Conservation (phyloP, 2,113 vertebrate species). For the Eublepharis macularius region DNA sequence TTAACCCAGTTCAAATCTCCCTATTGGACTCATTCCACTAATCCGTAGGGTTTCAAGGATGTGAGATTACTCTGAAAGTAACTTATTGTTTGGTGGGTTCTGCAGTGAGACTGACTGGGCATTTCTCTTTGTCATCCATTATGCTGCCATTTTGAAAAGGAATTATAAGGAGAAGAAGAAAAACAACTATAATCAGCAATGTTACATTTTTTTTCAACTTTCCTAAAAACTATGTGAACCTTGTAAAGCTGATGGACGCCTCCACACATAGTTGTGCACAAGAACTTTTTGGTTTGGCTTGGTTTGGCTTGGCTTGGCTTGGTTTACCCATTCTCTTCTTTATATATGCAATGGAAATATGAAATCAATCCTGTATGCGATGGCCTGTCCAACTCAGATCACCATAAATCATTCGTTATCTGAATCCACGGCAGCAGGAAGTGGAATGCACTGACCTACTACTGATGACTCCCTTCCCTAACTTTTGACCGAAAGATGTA, state of each 20-base stretch:
- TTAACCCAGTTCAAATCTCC: constrained; percentile 73
- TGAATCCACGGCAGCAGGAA: constrained; percentile 57
- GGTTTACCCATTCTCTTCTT: constrained; percentile 74
- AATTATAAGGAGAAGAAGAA: constrained; percentile 58
- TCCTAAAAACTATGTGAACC: constrained; percentile 71
- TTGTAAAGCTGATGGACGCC: constrained; percentile 73
- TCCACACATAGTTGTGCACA: constrained; percentile 68
- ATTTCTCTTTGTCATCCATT: constrained; percentile 68
- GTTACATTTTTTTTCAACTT: constrained; percentile 70
- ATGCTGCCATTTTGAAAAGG: constrained; percentile 65
- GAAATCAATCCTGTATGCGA: constrained; percentile 68
- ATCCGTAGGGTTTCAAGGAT: constrained; percentile 62
- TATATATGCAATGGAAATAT: constrained; percentile 72
- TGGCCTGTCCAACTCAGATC: constrained; percentile 67
- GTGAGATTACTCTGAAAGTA: constrained; percentile 49
- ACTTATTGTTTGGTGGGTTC: constrained; percentile 65
- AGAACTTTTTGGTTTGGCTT: constrained; percentile 48
- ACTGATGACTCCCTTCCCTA: constrained; percentile 84
- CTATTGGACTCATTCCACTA: constrained; percentile 58
- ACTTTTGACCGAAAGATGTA: constrained; percentile 83
- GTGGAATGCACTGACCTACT: constrained; percentile 81
- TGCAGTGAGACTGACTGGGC: constrained; percentile 58
- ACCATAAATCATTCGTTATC: constrained; percentile 68
- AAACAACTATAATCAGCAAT: constrained; percentile 62
- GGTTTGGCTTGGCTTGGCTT: constrained; percentile 62